Conservation (phyloP, 2,113 vertebrate species). For the Dromaius novaehollandiae region DNA sequence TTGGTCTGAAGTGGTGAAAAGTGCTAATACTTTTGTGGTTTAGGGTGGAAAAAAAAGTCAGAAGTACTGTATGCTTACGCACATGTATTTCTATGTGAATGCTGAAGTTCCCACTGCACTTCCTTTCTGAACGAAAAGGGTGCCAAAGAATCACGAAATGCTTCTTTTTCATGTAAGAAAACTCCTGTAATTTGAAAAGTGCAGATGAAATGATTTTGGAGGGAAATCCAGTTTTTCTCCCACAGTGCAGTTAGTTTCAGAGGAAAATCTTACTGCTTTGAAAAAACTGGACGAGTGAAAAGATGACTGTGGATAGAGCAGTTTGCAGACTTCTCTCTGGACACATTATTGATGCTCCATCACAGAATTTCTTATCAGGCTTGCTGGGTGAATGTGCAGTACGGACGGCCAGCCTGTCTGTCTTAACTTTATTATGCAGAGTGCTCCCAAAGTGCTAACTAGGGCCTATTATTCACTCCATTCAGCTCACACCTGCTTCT, state of each 20-base stretch:
- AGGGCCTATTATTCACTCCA: constrained; percentile 46
- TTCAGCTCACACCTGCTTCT: constrained; percentile 71
- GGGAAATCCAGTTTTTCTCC: background rate
- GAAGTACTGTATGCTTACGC: background rate
- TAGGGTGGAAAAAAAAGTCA: background rate
- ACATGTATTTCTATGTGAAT: background rate
- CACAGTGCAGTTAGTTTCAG: background rate
- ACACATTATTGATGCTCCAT: background rate
- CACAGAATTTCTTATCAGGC: background rate
- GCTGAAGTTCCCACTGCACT: constrained; percentile 7
- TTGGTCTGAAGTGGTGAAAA: background rate
- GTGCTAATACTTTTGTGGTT: constrained; percentile 6
- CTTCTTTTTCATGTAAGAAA: background rate
- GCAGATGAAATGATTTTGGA: background rate
- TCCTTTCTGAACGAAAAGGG: background rate
- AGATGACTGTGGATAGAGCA: background rate
- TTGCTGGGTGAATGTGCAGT: background rate
- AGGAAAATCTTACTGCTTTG: background rate
- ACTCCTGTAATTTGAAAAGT: background rate
- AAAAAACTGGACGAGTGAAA: background rate
- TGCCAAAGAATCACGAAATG: background rate
- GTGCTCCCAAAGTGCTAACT: background rate
- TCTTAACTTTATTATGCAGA: constrained; percentile 3
- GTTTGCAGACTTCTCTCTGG: background rate
- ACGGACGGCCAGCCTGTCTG: background rate